Evolutionary conservation across 2,888 invertebrate genomes (phyloP).

Genomic region (Blastobasis adustella): DNA sequence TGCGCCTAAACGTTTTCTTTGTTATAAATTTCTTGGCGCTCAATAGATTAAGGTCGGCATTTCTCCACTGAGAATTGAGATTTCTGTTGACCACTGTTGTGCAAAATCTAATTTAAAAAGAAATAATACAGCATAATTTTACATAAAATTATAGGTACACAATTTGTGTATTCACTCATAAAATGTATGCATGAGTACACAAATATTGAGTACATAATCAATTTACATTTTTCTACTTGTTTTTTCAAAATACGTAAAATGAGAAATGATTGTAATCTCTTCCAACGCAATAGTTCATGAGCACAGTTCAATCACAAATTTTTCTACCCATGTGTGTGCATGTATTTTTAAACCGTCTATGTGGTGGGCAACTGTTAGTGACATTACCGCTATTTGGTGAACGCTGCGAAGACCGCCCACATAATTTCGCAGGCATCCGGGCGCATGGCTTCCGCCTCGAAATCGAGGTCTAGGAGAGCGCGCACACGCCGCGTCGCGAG

Average conservation of each 20-base stretch:
- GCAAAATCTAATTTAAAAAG: background rate
- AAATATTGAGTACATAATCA: too few relatives aligned
- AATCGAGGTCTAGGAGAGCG: constrained; percentile 95
- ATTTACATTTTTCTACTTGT: background rate
- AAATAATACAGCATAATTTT: background rate
- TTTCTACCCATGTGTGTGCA: background rate
- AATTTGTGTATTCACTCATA: too few relatives aligned
- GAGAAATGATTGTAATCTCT: background rate
- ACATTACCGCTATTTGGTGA: constrained; percentile 88
- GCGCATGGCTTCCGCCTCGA: constrained; percentile 96
- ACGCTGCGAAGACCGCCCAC: constrained; percentile 99
- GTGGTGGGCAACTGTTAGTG: constrained; percentile 24
- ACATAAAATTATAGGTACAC: background rate
- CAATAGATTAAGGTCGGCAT: too few relatives aligned
- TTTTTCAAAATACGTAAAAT: background rate
- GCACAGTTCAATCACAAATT: background rate
- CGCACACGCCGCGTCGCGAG: constrained; percentile 98
- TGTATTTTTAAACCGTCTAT: background rate
- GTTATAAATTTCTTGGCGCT: too few relatives aligned
- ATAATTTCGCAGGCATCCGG: constrained; percentile 93
- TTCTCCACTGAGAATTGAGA: too few relatives aligned
- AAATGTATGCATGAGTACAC: too few relatives aligned
- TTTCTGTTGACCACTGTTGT: too few relatives aligned
- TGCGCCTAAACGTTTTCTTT: too few relatives aligned
- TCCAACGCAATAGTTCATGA: background rate